Conservation (phyloP, 2,888 invertebrate genomes). For the Trichogramma dendrolimi region DNA sequence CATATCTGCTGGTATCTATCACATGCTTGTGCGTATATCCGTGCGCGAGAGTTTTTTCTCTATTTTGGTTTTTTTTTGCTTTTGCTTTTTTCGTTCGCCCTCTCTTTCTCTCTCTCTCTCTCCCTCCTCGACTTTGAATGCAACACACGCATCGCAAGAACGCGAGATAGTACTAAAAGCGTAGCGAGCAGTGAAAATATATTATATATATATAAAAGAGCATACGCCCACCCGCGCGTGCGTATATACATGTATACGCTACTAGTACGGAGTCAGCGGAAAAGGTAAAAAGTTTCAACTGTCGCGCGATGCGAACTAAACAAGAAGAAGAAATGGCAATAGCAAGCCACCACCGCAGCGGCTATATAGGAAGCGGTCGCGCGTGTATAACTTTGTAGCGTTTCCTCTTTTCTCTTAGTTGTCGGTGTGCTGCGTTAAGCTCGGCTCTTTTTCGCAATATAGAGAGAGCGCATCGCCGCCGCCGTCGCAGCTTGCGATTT, state of each 20-base stretch:
- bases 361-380: too few relatives aligned
- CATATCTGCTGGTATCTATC: too few relatives aligned
- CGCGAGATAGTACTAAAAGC: neutral
- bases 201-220: neutral
- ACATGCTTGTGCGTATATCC: too few relatives aligned
- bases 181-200: neutral
- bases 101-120: neutral
- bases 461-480: too few relatives aligned
- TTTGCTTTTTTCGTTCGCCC: neutral
- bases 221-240: slow-evolving; percentile 9
- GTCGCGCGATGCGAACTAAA: slow-evolving; percentile 12
- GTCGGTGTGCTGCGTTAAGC: too few relatives aligned
- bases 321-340: slow-evolving; percentile 19
- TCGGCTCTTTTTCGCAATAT: too few relatives aligned
- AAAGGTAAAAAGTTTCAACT: slow-evolving; percentile 24
- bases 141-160: neutral
- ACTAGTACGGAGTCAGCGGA: neutral
- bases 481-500: too few relatives aligned
- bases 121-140: neutral
- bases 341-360: neutral
- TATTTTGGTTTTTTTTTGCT: too few relatives aligned
- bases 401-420: too few relatives aligned
- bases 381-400: too few relatives aligned
- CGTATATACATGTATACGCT: too few relatives aligned
- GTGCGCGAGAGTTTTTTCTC: too few relatives aligned